Conservation (phyloP, 2,113 vertebrate species). For the Hippoglossus stenolepis region DNA sequence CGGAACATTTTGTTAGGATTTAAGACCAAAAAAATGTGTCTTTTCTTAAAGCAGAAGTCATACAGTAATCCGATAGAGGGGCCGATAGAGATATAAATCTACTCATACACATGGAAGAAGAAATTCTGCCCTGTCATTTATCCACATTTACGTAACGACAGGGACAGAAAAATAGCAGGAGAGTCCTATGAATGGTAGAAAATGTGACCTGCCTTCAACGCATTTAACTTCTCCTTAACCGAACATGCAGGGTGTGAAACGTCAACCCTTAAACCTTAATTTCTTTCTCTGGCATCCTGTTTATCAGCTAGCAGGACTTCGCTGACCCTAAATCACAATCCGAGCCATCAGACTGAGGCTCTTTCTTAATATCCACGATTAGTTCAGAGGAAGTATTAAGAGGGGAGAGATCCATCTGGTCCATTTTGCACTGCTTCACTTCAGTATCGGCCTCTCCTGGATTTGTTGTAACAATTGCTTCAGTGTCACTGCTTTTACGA, state of each 20-base stretch:
- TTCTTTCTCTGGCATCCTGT: slow-evolving; percentile 2
- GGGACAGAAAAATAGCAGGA: slow-evolving; percentile 6
- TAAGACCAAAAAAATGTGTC: not conserved
- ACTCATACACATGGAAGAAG: not conserved
- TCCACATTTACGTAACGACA: not conserved
- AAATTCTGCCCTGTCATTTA: not conserved
- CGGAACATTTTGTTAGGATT: slow-evolving; percentile 44
- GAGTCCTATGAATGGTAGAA: not conserved
- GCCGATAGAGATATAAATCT: not conserved
- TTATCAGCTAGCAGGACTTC: not conserved
- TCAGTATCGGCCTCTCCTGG: not conserved
- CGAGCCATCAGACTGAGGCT: slow-evolving; percentile 22
- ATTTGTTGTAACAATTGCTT: not conserved
- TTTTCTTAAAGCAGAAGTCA: not conserved
- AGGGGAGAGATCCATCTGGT: slow-evolving; percentile 2
- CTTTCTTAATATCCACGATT: slow-evolving; percentile 43
- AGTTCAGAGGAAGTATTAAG: not conserved
- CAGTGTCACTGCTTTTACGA: not conserved
- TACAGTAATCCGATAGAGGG: not conserved
- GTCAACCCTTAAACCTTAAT: slow-evolving; percentile 42
- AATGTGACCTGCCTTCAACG: not conserved
- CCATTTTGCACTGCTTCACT: slow-evolving; percentile 1
- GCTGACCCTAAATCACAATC: not conserved
- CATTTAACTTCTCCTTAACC: slow-evolving; percentile 2
- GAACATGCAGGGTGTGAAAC: not conserved